Percentiles rank a stretch among this genome's conserved stretches.
Conservation (phyloP, 2,113 vertebrate genomes). For the Stictonetta naevosa region DNA sequence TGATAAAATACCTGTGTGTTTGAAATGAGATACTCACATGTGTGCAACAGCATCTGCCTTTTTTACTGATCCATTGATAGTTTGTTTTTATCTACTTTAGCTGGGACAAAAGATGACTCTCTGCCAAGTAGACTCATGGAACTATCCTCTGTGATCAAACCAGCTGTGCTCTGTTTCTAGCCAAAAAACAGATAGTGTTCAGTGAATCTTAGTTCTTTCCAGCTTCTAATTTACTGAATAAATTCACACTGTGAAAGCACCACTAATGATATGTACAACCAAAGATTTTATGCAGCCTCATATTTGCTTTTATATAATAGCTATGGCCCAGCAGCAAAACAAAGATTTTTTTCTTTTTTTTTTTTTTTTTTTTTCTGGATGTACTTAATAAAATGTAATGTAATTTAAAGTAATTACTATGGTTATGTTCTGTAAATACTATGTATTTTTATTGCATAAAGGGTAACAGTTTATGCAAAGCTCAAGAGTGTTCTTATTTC, state of each 20-base stretch:
- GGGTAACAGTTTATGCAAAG: background rate
- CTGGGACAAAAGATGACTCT: background rate
- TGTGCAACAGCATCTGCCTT: background rate
- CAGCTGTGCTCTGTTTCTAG: constrained; percentile 21
- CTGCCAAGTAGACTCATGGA: background rate
- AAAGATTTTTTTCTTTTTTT: background rate
- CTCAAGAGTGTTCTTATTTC: background rate
- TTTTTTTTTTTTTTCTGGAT: background rate
- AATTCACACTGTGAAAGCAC: background rate
- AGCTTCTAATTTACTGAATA: background rate
- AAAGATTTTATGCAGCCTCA: background rate
- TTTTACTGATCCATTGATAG: background rate
- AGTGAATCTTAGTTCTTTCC: background rate
- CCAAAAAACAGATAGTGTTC: background rate
- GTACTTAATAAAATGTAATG: background rate
- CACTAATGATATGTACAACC: background rate
- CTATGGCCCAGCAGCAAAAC: background rate
- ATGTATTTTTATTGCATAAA: background rate
- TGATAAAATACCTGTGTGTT: background rate
- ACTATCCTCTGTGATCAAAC: background rate
- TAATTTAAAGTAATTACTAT: background rate
- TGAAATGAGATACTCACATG: background rate
- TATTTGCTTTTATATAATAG: background rate
- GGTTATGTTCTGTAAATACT: background rate
- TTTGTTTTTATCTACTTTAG: background rate